Percentiles rank a stretch among this genome's conserved stretches.
Evolutionary conservation across 2,888 invertebrate species (phyloP).

Genomic region (Agriopis leucophaearia): DNA sequence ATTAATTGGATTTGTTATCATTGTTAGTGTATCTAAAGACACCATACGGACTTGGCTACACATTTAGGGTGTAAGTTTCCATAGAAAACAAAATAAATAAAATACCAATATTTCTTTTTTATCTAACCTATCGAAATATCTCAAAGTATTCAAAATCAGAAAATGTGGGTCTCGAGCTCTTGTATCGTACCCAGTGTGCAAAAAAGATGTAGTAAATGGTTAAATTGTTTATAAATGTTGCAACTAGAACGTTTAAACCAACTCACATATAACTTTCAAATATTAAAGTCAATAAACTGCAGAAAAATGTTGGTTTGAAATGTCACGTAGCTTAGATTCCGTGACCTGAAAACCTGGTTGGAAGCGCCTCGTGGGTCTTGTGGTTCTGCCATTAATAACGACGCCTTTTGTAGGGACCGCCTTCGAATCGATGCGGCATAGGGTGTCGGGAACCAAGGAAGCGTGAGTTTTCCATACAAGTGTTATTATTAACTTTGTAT

Average conservation of each 20-base stretch:
- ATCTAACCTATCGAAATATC: no score
- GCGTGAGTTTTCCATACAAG: slow-evolving; percentile 3
- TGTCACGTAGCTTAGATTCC: slow-evolving; percentile 54
- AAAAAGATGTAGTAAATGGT: no score
- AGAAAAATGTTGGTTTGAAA: slow-evolving; percentile 36
- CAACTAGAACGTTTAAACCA: not conserved
- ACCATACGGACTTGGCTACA: no score
- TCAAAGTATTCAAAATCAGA: no score
- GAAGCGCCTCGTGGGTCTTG: slow-evolving; percentile 61
- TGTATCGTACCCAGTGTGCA: no score
- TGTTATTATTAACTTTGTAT: slow-evolving; percentile 3
- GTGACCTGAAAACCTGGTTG: slow-evolving; percentile 73
- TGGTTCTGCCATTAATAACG: slow-evolving; percentile 61
- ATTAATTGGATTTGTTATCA: no score
- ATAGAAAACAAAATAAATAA: no score
- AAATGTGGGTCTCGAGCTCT: no score
- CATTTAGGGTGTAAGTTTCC: no score
- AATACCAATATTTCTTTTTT: no score
- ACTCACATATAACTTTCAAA: slow-evolving; percentile 23
- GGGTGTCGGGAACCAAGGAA: slow-evolving; percentile 15
- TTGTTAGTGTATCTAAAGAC: no score
- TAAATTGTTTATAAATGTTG: no score
- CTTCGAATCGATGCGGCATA: slow-evolving; percentile 36
- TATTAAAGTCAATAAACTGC: slow-evolving; percentile 29
- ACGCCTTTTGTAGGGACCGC: slow-evolving; percentile 48